Base-by-base conservation (phyloP, 2,797 vertebrate species). In the Holocentrus rufus region DNA sequence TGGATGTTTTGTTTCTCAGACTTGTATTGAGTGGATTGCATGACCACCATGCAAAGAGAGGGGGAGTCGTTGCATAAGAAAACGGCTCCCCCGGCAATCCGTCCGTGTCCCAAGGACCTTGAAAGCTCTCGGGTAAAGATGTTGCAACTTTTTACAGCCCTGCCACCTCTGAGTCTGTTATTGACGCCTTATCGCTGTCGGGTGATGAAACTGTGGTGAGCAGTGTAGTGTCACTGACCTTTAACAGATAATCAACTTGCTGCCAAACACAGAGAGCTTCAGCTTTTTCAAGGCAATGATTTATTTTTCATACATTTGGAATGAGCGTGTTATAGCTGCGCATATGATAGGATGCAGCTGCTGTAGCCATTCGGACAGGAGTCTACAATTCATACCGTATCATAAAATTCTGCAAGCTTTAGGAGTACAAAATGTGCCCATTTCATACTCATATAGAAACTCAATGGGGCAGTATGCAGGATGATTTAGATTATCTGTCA, bases 1-100 rank as follows among this genome's bases (percentile, higher is more conserved):
- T 91, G 89, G 92, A 90, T 74, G 76, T 84, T 84, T 82, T 73
- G 73, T 80, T 90, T 84, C 69, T 86, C 65, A 36, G 77, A 9
- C 25, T 80, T 68, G 3, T 77, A 4, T n/a, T 60, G 58, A 53
- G 6, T 47, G 50, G 17, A 14, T 59, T 79, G 69, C 60, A 61
- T 68, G 52, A 2, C 72, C 72, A 3, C 39, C 0, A 1, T 42
- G 36, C 46, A 60, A 52, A 75, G 80, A 74, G 52, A 72, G 80
- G 74, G 85, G 84, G 81, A 69, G 84, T 59, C 20, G 68, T 81
- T 89, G 74, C 74, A 60, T 77, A 25, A 47, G 56, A 53, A 71
- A 56, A n/a, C 31, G 1, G 4, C 55, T 65, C 49, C 74, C 18
- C 31, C 57, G 20, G 1, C 5, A 34, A 17, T 56, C 17, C 23